Evolutionary conservation across 2,888 invertebrate genomes (phyloP), one percentile per base, ranked within the genome.

Genomic region (Ethmia dodecea): DNA sequence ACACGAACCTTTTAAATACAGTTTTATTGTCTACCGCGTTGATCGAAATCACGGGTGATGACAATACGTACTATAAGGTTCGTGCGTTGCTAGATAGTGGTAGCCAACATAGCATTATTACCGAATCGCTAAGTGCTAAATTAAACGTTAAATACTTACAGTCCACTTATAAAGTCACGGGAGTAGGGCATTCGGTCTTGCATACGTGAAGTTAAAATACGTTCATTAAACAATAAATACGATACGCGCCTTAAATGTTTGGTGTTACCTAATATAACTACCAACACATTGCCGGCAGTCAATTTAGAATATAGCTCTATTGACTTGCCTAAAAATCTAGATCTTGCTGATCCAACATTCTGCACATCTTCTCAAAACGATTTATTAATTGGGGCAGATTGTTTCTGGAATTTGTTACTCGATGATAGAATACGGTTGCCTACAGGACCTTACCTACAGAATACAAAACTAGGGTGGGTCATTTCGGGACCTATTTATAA

Each of bases 11-110:
- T n/a, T n/a, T n/a, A n/a, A n/a, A n/a, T n/a, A n/a, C n/a, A n/a
- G 47, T 47, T n/a, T 39, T 49, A 25, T 29, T 52, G 11, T 47
- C 47, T 1, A 53, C 53, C 3, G 50, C 49, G n/a, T 11, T 33
- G 13, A 24, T 33, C 4, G 26, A 33, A 3, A 16, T 33, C 2
- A 16, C 15, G 1, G 33, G 24, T 12, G 27, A 27, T 3, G 9
- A 27, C 13, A 27, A 27, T 13, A 3, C 5, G n/a, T n/a, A n/a
- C n/a, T n/a, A n/a, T n/a, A 3, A n/a, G 24, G 24, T n/a, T n/a
- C 5, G 24, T 8, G 24, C 24, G 3, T 3, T 24, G 3, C 10
- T 24, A 4, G 24, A 24, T n/a, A 8, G 3, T 3, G 24, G 24
- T n/a, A 24, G 24, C n/a, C 24, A 24, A 24, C 6, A 4, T 4